Percentiles rank a stretch among this genome's conserved stretches.
Conservation (phyloP, 2,888 invertebrate species). For the Eupithecia vulgata region DNA sequence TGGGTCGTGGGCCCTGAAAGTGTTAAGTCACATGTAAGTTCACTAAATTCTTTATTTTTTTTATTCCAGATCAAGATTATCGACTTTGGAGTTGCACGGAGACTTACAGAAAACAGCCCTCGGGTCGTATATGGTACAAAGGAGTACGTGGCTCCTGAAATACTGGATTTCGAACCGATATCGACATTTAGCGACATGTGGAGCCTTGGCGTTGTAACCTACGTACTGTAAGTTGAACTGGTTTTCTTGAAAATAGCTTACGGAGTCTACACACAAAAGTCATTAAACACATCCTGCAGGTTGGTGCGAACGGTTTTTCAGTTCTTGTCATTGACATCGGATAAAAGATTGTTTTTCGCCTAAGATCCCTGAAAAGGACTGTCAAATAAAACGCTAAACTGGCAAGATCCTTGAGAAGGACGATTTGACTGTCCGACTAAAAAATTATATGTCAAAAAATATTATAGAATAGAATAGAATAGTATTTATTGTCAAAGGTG, state of each 20-base stretch:
- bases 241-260: neutral
- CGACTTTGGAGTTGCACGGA: slow-evolving; percentile 93
- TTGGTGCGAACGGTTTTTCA: neutral
- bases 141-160: slow-evolving; percentile 96
- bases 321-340: no score
- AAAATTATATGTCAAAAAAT: no score
- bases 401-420: no score
- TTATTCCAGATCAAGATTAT: slow-evolving; percentile 87
- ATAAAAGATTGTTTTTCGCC: no score
- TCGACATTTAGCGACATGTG: slow-evolving; percentile 96
- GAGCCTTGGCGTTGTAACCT: slow-evolving; percentile 81
- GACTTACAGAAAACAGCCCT: slow-evolving; percentile 13
- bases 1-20: no score
- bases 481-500: no score
- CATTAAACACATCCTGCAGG: neutral
- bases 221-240: slow-evolving; percentile 38
- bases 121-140: slow-evolving; percentile 92
- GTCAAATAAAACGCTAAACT: no score
- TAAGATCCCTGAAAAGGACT: no score
- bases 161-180: slow-evolving; percentile 95
- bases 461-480: no score
- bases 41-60: neutral
- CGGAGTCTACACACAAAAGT: neutral
- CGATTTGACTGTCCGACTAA: no score
- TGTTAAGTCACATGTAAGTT: neutral